These are phyloP conservation scores for Brachypalpus laphriformis DNA, from an alignment of 2,888 invertebrate genomes.

Conservation along the genomic window DNA sequence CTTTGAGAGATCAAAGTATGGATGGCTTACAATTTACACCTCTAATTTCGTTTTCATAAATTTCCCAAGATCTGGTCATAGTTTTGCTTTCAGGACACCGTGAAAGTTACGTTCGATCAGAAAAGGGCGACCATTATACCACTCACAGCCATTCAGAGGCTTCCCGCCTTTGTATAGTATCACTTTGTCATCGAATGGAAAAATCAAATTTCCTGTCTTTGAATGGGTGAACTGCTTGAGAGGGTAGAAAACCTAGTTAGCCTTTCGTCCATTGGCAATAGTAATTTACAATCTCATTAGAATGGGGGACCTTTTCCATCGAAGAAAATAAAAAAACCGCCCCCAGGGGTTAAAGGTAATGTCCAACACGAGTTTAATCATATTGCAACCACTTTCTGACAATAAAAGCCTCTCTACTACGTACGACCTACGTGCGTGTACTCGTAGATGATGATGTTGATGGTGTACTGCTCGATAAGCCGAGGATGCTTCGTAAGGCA, in stretches of 20 bases:
- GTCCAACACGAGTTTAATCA: conserved; percentile 59
- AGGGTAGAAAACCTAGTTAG: conserved; percentile 40
- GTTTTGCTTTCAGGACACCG: too few species aligned
- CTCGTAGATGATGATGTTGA: conserved; percentile 39
- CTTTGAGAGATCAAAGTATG: conserved; percentile 35
- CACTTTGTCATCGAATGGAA: conserved; percentile 57
- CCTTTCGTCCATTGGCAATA: conserved; percentile 34
- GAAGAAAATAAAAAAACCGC: neutral
- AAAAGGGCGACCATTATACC: neutral
- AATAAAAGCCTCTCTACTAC: conserved; percentile 19
- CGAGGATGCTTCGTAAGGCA: conserved; percentile 16
- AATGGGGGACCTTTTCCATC: neutral
- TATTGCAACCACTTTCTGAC: conserved; percentile 45
- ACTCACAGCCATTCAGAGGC: too few species aligned
- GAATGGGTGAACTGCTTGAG: neutral
- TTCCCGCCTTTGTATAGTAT: neutral
- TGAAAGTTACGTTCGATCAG: too few species aligned
- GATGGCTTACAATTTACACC: conserved; percentile 54
- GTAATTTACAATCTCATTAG: conserved; percentile 43
- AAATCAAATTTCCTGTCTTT: conserved; percentile 64
- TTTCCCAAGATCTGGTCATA: neutral
- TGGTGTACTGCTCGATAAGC: conserved; percentile 42
- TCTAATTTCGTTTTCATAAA: conserved; percentile 54
- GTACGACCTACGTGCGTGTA: neutral
- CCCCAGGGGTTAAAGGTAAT: conserved; percentile 21